phyloP scores from a whole-genome alignment of 1,140 invertebrate genomes.

The Lepidurus arcticus region DNA sequence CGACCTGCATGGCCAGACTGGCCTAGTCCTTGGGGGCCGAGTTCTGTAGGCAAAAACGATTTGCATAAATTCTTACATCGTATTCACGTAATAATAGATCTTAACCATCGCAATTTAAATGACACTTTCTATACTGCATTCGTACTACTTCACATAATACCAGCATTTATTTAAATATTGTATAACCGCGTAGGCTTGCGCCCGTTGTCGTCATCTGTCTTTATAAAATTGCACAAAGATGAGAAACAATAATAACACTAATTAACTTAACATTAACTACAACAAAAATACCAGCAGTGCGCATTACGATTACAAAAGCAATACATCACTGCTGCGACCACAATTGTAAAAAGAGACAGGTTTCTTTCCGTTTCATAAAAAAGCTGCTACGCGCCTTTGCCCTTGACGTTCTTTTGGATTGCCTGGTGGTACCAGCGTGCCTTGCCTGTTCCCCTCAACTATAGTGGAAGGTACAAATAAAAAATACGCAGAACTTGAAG shows the following conservation, averaged over 20 bases:
- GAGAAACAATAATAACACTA: too few relatives aligned
- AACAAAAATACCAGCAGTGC: too few relatives aligned
- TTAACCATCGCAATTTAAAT: too few relatives aligned
- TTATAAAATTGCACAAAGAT: too few relatives aligned
- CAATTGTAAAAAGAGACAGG: not conserved
- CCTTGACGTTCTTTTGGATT: not conserved
- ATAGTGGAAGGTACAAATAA: not conserved
- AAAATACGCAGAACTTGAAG: not conserved
- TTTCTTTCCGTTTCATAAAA: not conserved
- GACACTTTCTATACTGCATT: too few relatives aligned
- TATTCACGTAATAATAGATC: not conserved
- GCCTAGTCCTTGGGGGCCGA: not conserved
- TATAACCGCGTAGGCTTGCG: too few relatives aligned
- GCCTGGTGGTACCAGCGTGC: slow-evolving; percentile 6
- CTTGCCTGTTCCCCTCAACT: not conserved
- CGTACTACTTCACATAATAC: too few relatives aligned
- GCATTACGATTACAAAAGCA: too few relatives aligned
- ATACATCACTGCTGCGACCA: too few relatives aligned
- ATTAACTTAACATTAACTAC: too few relatives aligned
- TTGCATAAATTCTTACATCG: slow-evolving; percentile 5
- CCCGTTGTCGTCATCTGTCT: too few relatives aligned
- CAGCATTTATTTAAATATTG: too few relatives aligned
- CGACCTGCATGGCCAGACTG: not conserved
- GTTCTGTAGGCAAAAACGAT: not conserved
- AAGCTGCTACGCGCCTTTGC: not conserved